Evolutionary conservation across 2,888 invertebrate species (phyloP).

Genomic region (Podabrus alpinus): DNA sequence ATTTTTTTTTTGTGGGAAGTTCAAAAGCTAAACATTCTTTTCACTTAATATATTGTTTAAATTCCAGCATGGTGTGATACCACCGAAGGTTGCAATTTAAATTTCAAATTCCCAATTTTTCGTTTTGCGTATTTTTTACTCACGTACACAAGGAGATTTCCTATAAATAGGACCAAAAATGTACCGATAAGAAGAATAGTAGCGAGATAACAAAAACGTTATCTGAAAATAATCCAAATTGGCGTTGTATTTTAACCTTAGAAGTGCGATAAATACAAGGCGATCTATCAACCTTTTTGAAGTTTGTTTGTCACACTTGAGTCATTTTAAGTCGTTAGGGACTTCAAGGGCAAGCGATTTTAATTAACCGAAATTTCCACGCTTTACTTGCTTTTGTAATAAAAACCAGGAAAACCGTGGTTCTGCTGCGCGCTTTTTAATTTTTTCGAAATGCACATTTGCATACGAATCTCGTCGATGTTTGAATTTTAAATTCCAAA

Average conservation of each 20-base stretch:
- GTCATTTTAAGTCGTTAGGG: not conserved
- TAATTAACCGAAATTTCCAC: not conserved
- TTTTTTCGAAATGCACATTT: not conserved
- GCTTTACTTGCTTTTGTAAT: not conserved
- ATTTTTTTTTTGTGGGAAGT: too few relatives aligned
- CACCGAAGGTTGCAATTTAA: not conserved
- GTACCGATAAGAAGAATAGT: not conserved
- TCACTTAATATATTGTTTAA: too few relatives aligned
- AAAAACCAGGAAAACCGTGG: not conserved
- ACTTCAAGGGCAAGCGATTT: not conserved
- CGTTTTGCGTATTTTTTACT: not conserved
- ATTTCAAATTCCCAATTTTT: not conserved
- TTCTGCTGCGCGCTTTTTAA: not conserved
- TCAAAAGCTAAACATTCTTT: too few relatives aligned
- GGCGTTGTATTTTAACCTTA: not conserved
- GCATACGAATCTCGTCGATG: not conserved
- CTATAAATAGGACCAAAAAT: not conserved
- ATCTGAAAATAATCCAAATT: not conserved
- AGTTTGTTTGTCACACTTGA: not conserved
- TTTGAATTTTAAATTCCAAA: not conserved
- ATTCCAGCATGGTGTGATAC: not conserved
- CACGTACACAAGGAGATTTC: not conserved
- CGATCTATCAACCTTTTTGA: not conserved
- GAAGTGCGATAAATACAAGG: constrained; percentile 12
- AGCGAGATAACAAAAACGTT: not conserved